Base-by-base conservation (phyloP, 2,888 invertebrate genomes). In the Salticus scenicus region DNA sequence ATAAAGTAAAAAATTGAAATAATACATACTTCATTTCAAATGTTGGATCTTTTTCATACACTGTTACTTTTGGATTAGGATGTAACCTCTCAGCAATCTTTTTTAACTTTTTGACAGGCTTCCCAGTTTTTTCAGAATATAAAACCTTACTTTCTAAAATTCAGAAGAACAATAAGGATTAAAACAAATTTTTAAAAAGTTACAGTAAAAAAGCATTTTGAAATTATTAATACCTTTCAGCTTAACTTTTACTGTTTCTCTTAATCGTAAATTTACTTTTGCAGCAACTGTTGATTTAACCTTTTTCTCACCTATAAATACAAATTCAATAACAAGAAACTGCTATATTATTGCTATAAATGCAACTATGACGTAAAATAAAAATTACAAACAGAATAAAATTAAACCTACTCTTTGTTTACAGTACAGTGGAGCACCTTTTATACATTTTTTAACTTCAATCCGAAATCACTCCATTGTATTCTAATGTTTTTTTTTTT, bases 11-110 rank as follows among this genome's bases (percentile, higher is more conserved):
- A 42, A 30, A 69, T 33, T 24, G 14, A 73, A 42, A 27, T 7
- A 12, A 64, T 14, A 89, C 89, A 86, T 89, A 91, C 91, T 90
- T 91, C 69, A 90, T 90, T 88, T 92, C 91, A 89, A 91, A 91
- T 75, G 91, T 90, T 5, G 92, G 92, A 87, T 92, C 91, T 82
- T 90, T 90, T 69, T 90, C 90, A 81, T 90, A 89, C 5, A 91
- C 90, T 64, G 90, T 91, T 37, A 92, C 90, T 75, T 90, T 90
- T 1, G 90, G 90, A 77, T 91, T 91, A 57, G 91, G 91, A 73
- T 90, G 90, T 24, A 91, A 89, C 47, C 86, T 71, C 57, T 86
- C 86, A 27, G 78, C 86, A 33, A 86, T 86, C 64, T 86, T 86
- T 57, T 57, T 77, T 27, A 86, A 37, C 42, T 80, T 86, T 24